These are phyloP conservation scores for Pogona vitticeps DNA, from an alignment of 2,113 vertebrate species.

Conservation along the genomic window DNA sequence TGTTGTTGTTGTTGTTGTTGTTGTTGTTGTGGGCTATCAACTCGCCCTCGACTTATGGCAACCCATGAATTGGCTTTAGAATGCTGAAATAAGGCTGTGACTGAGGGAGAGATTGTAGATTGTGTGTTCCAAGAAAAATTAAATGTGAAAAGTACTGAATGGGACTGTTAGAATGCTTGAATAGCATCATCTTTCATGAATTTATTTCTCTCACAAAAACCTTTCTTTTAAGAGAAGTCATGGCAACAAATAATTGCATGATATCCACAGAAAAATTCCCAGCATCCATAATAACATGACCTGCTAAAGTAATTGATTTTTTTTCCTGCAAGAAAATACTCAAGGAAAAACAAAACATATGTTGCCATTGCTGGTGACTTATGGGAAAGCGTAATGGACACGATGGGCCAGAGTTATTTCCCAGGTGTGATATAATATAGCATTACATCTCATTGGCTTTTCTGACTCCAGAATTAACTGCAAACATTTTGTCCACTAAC, in stretches of 20 bases:
- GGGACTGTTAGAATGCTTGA: neutral
- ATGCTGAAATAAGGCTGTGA: too few species aligned
- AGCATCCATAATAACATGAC: conserved; percentile 30
- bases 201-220: conserved; percentile 49
- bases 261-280: conserved; percentile 49
- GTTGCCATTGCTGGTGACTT: conserved; percentile 28
- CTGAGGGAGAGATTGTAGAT: too few species aligned
- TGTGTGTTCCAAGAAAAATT: too few species aligned
- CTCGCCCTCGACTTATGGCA: too few species aligned
- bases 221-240: conserved; percentile 39
- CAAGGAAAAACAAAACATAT: conserved; percentile 9
- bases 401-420: conserved; percentile 16
- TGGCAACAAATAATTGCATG: conserved; percentile 39
- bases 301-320: conserved; percentile 5
- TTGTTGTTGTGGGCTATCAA: too few species aligned
- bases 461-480: conserved; percentile 29
- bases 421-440: neutral
- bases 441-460: conserved; percentile 16
- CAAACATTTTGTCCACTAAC: conserved; percentile 35
- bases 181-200: neutral
- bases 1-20: too few species aligned
- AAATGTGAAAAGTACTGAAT: too few species aligned
- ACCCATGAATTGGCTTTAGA: too few species aligned
- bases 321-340: neutral
- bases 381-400: conserved; percentile 17